phyloP scores from a whole-genome alignment of 2,113 vertebrate genomes.

The human region GRCh38 chr13:106236001-106236500 shows the following conservation, averaged over 20 bases:
- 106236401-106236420: too few species aligned
- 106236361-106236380: too few species aligned
- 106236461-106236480: too few species aligned
- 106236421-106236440: too few species aligned
- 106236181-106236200: not conserved
- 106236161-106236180: not conserved
- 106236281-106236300: too few species aligned
- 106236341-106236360: too few species aligned
- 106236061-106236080: not conserved
- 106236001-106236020: not conserved
- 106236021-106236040: not conserved
- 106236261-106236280: not conserved
- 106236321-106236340: too few species aligned
- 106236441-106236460: too few species aligned
- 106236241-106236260: not conserved
- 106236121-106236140: not conserved
- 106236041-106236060: not conserved
- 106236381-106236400: too few species aligned
- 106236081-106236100: fast-evolving
- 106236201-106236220: not conserved
- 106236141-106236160: not conserved
- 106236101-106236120: not conserved
- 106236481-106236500: too few species aligned
- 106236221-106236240: fast-evolving
- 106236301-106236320: too few species aligned